Base-by-base conservation (phyloP, 2,113 vertebrate genomes). In the Pycnonotus jocosus region DNA sequence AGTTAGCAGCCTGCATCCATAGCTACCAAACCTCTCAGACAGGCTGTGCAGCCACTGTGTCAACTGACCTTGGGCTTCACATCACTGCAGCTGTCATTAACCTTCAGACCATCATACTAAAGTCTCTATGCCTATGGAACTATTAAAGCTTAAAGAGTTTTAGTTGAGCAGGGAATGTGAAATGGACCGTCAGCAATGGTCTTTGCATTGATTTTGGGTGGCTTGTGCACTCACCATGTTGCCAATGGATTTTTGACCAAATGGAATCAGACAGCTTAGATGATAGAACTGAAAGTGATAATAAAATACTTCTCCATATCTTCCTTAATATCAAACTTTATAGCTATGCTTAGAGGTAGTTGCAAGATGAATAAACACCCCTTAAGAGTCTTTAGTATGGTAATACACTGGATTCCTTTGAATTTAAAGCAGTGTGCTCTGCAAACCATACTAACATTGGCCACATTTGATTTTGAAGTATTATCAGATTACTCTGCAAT, bases 301-400 rank as follows among this genome's bases (percentile, higher is more conserved):
- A 90, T 94, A 91, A 97, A 97, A 94, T 96, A 81, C 47, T 92
- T 95, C 72, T 68, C 33, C 51, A 66, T 92, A 86, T 88, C 65
- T 80, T 74, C 56, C 37, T 93, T 97, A 82, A 93, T 92, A 74
- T 95, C 35, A 70, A 73, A 86, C 24, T 85, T 89, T 86, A 81
- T 70, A 86, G 58, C 58, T 93, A 68, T 35, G 31, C 65, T 83
- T 96, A 60, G 86, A 86, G 62, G 42, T 37, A 51, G 31, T 61
- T 64, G 68, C 53, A 95, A 97, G 88, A 93, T 90, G 79, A 97
- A 96, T 70, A 91, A 88, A 84, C 40, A 88, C 69, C 53, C 71
- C 38, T 81, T 90, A 72, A 68, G 60, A 72, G 60, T 90, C 48
- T 84, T 94, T 87, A 86, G 31, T 62, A 56, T 83, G 61, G 66